phyloP scores from a whole-genome alignment of 1,140 invertebrate species.

The Spodoptera litura region DNA sequence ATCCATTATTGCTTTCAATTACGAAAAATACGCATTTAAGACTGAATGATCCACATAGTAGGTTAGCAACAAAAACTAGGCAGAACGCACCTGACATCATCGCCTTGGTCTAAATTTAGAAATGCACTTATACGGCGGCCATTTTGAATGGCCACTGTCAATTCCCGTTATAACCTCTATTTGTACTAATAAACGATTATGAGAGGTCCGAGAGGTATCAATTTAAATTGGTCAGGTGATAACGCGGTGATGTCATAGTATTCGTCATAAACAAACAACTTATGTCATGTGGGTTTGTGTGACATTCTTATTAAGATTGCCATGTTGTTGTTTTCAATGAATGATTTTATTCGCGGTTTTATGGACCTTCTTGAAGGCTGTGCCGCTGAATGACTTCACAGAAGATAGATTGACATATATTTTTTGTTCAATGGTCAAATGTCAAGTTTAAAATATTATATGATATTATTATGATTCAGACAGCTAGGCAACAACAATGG shows the following conservation, averaged over 20 bases:
- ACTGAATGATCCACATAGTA: slow-evolving; percentile 19
- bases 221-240: slow-evolving; percentile 61
- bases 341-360: neutral
- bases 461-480: too few species aligned
- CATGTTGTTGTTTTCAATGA: neutral
- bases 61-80: slow-evolving; percentile 35
- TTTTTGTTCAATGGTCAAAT: too few species aligned
- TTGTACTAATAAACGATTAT: slow-evolving; percentile 31
- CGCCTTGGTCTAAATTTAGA: slow-evolving; percentile 76
- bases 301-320: slow-evolving; percentile 31
- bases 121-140: slow-evolving; percentile 67
- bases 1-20: slow-evolving; percentile 15
- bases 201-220: slow-evolving; percentile 55
- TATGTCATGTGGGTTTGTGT: slow-evolving; percentile 65
- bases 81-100: slow-evolving; percentile 61
- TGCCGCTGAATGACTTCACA: too few species aligned
- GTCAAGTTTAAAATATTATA: too few species aligned
- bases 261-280: slow-evolving; percentile 61
- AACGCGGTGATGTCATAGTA: slow-evolving; percentile 70
- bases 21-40: slow-evolving; percentile 22
- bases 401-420: too few species aligned
- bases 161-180: slow-evolving; percentile 58
- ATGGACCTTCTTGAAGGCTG: neutral
- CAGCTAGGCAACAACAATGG: neutral
- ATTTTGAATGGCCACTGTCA: slow-evolving; percentile 54